Evolutionary conservation across 1,140 invertebrate species (phyloP).

Genomic region (Probaryconus sp.): DNA sequence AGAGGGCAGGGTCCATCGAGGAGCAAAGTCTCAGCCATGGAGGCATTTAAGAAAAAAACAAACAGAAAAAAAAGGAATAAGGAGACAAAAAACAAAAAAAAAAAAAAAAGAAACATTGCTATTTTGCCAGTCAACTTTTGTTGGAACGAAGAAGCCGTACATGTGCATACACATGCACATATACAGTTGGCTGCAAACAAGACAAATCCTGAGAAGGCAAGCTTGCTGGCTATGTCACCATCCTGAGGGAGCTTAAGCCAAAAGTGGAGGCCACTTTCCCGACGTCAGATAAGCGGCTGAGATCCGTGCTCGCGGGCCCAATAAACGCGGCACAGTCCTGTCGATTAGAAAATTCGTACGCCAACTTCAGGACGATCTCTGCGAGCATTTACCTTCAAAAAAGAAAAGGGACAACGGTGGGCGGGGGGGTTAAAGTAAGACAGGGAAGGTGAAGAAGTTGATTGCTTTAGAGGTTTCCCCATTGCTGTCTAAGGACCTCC

Average conservation of each 20-base stretch:
- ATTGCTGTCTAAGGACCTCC: constrained; percentile 44
- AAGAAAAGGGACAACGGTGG: too few relatives aligned
- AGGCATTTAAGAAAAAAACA: too few relatives aligned
- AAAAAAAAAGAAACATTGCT: too few relatives aligned
- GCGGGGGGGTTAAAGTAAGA: too few relatives aligned
- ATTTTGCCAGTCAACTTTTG: constrained; percentile 10
- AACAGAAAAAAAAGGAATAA: too few relatives aligned
- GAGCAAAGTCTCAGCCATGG: too few relatives aligned
- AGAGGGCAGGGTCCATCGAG: too few relatives aligned
- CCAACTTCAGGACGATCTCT: constrained; percentile 13
- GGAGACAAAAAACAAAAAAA: too few relatives aligned
- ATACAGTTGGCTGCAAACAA: constrained; percentile 30
- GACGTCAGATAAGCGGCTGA: constrained; percentile 23
- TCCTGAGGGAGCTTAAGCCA: constrained; percentile 12
- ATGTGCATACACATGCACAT: too few relatives aligned
- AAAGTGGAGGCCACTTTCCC: constrained; percentile 10
- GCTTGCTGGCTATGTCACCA: constrained; percentile 1
- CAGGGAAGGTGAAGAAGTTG: constrained; percentile 46
- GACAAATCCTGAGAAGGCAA: constrained; percentile 19
- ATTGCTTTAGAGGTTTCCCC: constrained; percentile 52
- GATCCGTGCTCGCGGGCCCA: constrained; percentile 9
- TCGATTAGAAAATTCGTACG: constrained; percentile 9
- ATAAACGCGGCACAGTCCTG: constrained; percentile 20
- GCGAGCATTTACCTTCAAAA: constrained; percentile 34
- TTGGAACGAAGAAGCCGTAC: not conserved